phyloP scores from a whole-genome alignment of 2,113 vertebrate species.

The Formicarius rufipectus region DNA sequence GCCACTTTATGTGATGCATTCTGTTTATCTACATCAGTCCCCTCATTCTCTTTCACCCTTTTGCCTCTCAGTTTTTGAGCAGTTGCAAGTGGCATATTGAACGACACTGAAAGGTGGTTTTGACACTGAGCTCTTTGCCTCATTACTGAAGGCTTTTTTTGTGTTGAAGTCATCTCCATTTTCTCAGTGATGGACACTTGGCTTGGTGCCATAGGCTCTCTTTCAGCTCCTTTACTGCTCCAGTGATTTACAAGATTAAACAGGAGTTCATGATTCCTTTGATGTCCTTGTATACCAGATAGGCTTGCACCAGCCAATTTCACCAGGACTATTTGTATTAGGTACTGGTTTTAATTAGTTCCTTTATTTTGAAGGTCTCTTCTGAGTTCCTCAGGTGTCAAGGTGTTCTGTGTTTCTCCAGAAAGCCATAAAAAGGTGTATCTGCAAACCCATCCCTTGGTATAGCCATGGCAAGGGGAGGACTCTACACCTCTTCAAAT shows the following conservation, averaged over 20 bases:
- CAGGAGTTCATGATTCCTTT: constrained; percentile 44
- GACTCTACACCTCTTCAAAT: background rate
- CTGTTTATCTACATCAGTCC: background rate
- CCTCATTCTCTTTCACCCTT: background rate
- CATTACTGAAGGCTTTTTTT: background rate
- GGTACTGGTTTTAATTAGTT: constrained; percentile 42
- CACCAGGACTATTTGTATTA: background rate
- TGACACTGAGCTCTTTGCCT: background rate
- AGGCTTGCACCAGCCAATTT: constrained; percentile 8
- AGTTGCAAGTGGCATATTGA: background rate
- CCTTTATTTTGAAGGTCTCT: background rate
- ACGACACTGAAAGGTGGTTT: background rate
- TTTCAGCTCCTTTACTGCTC: constrained; percentile 46
- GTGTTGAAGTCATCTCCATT: constrained; percentile 3
- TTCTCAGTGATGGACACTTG: constrained; percentile 30
- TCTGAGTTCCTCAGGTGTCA: background rate
- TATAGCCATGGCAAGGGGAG: background rate
- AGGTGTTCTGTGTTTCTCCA: background rate
- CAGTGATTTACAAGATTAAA: constrained; percentile 62
- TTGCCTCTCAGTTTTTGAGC: background rate
- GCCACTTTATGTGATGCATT: background rate
- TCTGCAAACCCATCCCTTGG: background rate
- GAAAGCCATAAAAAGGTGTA: background rate
- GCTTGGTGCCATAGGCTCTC: background rate
- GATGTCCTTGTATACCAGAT: constrained; percentile 31